Conservation (phyloP, 2,888 invertebrate genomes). For the Drosophila acutilabella region DNA sequence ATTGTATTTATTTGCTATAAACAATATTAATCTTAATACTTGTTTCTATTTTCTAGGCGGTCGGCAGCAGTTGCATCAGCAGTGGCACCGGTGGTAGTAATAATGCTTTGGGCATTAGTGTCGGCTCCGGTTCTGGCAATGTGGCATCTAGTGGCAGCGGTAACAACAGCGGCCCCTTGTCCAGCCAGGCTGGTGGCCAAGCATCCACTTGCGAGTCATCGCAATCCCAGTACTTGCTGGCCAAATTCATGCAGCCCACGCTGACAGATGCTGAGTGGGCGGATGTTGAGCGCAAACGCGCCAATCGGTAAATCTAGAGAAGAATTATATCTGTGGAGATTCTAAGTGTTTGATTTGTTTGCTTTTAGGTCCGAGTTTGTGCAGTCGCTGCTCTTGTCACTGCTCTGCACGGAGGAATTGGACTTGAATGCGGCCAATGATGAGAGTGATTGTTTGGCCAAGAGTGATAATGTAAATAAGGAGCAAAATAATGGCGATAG, state of each 20-base stretch:
- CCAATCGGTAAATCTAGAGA: conserved; percentile 85
- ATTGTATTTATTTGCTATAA: not conserved
- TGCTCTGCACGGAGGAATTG: conserved; percentile 68
- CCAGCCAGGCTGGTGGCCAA: conserved; percentile 55
- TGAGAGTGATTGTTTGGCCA: conserved; percentile 71
- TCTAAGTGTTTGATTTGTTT: not conserved
- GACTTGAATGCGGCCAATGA: conserved; percentile 60
- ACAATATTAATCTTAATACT: not conserved
- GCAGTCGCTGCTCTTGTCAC: conserved; percentile 89
- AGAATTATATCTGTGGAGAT: not conserved
- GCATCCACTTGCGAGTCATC: conserved; percentile 65
- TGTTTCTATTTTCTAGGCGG: conserved; percentile 55
- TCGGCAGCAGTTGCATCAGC: conserved; percentile 72
- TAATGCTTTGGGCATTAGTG: conserved; percentile 78
- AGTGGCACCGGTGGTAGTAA: conserved; percentile 62
- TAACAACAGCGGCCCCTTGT: conserved; percentile 58
- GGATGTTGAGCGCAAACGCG: conserved; percentile 86
- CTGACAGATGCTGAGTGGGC: conserved; percentile 86
- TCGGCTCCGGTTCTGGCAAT: conserved; percentile 69
- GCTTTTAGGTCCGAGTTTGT: conserved; percentile 87
- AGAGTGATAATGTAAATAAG: conserved; percentile 85
- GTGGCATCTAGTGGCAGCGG: conserved; percentile 65
- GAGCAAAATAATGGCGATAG: conserved; percentile 62
- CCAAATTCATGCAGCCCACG: conserved; percentile 86
- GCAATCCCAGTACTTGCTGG: conserved; percentile 84